Percentiles rank a stretch among this genome's conserved stretches.
Evolutionary conservation across 2,888 invertebrate genomes (phyloP).

Genomic region (Pyralis farinalis): DNA sequence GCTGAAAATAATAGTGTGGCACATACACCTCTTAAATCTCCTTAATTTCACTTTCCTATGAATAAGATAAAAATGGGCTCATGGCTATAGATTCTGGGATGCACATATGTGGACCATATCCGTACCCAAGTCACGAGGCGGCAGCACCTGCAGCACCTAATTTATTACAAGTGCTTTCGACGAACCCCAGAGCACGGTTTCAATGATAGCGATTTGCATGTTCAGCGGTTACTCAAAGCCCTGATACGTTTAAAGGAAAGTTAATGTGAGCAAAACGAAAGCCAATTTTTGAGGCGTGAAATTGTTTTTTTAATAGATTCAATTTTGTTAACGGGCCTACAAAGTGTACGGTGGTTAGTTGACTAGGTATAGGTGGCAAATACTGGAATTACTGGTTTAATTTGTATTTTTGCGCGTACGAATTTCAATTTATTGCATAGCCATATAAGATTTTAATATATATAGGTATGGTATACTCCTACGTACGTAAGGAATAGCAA

Average conservation of each 20-base stretch:
- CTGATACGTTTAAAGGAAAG: constrained; percentile 2
- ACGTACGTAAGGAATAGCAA: no score
- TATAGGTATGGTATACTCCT: no score
- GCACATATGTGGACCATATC: neutral
- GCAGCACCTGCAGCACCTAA: constrained; percentile 52
- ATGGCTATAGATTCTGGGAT: neutral
- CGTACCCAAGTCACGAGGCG: constrained; percentile 38
- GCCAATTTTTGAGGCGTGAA: neutral
- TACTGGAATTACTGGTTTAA: no score
- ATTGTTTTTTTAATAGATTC: neutral
- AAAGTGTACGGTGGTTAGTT: neutral
- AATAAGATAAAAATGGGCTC: no score
- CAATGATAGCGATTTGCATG: constrained; percentile 42
- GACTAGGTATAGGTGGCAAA: no score
- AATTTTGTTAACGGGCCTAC: neutral
- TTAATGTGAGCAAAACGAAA: neutral
- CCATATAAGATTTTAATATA: no score
- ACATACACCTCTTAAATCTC: no score
- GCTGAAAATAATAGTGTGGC: no score
- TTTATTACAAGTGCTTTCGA: constrained; percentile 43
- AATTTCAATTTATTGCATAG: no score
- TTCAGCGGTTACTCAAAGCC: neutral
- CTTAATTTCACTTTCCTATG: no score
- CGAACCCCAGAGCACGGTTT: constrained; percentile 29
- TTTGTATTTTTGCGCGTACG: no score